Base-by-base conservation (phyloP, 2,888 invertebrate genomes). In the Pollenia angustigena region DNA sequence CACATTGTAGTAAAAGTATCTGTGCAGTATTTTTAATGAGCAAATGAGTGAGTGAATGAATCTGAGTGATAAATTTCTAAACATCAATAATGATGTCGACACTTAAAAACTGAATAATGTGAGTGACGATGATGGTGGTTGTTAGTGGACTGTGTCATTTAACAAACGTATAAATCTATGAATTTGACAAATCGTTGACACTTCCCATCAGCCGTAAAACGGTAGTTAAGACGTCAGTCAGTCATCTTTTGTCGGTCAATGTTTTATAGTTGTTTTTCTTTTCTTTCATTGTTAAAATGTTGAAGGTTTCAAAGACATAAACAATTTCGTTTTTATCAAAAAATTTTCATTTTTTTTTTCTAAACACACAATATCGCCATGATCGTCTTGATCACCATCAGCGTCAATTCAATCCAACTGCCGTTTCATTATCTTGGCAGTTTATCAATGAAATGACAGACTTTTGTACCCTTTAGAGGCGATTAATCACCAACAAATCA, bases 401-500 rank as follows among this genome's bases (percentile, higher is more conserved):
- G 52, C 78, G 64, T 46, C 66, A 68, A 23, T 50, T 12, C 56
- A 68, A 23, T 50, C 11, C 64, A 81, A 81, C 81, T 69, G 76
- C 32, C 69, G 69, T 76, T 75, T 60, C 16, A 60, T 69, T 71
- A 76, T 81, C 82, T 48, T 44, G 62, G 48, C 75, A 71, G 74
- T 80, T 85, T 81, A 87, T 87, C 81, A 87, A 83, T 87, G 84
- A 87, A 87, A 78, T 87, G 87, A 84, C 87, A 87, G 81, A 84
- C 74, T 68, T 79, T 87, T 74, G 69, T 76, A 81, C 68, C 79
- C 80, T 85, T 76, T 81, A 42, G 78, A 80, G 76, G 62, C 87
- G 78, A 87, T 87, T 84, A 87, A 87, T 84, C 87, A 87, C 50
- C 18, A 74, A 18, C 40, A 84, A 84, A 84, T 84, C 79, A 87